Base-by-base conservation (phyloP, 2,113 vertebrate genomes). In the Neopipo cinnamomea region DNA sequence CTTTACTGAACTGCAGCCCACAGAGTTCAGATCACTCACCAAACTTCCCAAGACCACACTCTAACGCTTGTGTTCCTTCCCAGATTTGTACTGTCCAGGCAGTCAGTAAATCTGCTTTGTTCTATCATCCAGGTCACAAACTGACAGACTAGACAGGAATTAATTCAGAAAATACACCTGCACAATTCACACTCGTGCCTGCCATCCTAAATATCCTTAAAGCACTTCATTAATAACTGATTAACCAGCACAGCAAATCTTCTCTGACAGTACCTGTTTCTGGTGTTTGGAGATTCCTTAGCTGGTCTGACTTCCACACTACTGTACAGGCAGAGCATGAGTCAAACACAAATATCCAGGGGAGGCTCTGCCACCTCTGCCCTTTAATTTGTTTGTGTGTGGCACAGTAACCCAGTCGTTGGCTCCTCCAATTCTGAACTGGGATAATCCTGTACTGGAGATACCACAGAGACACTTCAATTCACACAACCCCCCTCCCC, bases 361-460 rank as follows among this genome's bases (percentile, higher is more conserved):
- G 17, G 37, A 95, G 24, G 24, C 30, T 61, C 53, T 39, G 41
- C 27, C 79, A 79, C 72, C 19, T n/a, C 50, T 90, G 22, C 12
- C n/a, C 37, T 65, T 78, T 52, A 44, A 75, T 13, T 19, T 52
- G 58, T 53, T 53, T 46, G 27, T 53, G 23, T 14, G 49, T 77
- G 88, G 75, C 92, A 93, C 59, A 90, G 91, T 94, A 92, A 97
- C 82, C 66, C 75, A 93, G 11, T 42, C 94, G 67, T 33, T 1
- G 63, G 72, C 59, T 92, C 25, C 27, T 83, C 37, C 39, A 66
- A 6, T 33, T 22, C 1, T 17, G 20, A 77, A 68, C 5, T 58
- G 21, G 4, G 82, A 53, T 46, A 55, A 67, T 47, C 42, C 55
- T 59, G 5, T 24, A 53, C 42, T 27, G 78, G 25, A 71, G 24